Evolutionary conservation across 2,113 vertebrate species (phyloP), one percentile per base, ranked within the genome.

Genomic region (Pica pica): DNA sequence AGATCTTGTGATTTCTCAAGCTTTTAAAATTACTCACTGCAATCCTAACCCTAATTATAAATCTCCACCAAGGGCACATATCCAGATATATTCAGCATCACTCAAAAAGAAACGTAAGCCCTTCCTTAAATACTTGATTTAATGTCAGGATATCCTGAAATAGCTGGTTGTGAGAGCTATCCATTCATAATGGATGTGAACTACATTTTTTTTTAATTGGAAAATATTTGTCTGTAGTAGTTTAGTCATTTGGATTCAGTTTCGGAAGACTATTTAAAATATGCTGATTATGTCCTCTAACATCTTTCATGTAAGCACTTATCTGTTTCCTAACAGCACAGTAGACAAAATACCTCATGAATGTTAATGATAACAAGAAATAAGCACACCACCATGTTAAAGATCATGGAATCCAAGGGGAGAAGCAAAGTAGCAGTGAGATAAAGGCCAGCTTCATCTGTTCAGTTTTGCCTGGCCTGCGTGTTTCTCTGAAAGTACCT

Each of bases 111-210:
- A 92, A 88, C 41, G 11, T 55, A 93, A 90, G 44, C 47, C 52
- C 9, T 81, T 90, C 55, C 64, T 90, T 77, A 93, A 92, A 77
- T 94, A 83, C 83, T 90, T 94, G 73, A 78, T 89, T 93, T 87
- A 96, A 59, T 88, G 64, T 67, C 68, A 87, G 64, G 56, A 77
- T 94, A 89, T 89, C 86, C 89, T 94, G 89, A 90, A 96, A 81
- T 52, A 92, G 76, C 56, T 90, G 52, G 13, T 92, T 49, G 49
- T 85, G 74, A 97, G 41, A 84, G 74, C 53, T 56, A 47, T 37
- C 75, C 39, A 78, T 78, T 78, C 55, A 78, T 92, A 86, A 81
- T 67, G 68, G 33, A 52, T 81, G n/a, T 71, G 60, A 93, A 86
- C 56, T 83, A 55, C 28, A 2, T 60, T 67, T 91, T 84, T 47